Percentiles rank a stretch among this genome's conserved stretches.
phyloP scores from a whole-genome alignment of 2,797 vertebrate species.

The Morus bassanus region DNA sequence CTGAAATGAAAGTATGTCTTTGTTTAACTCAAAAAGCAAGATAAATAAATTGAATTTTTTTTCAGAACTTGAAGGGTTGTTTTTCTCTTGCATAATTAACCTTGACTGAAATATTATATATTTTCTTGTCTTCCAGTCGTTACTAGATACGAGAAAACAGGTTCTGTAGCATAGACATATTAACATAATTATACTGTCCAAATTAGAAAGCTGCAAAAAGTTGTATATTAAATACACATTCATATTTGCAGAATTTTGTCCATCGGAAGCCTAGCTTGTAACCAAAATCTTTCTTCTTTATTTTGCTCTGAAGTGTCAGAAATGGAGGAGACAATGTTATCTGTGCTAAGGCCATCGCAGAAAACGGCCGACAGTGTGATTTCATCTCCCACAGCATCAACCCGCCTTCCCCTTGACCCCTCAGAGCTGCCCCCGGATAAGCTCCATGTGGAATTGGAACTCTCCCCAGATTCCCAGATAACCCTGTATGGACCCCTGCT shows the following conservation, averaged over 20 bases:
- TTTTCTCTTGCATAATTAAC: slow-evolving; percentile 4
- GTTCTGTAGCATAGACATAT: not conserved
- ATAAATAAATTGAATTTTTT: not conserved
- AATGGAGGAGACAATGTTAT: slow-evolving; percentile 93
- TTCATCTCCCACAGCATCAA: slow-evolving; percentile 77
- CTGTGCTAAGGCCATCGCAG: slow-evolving; percentile 79
- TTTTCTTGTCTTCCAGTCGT: not conserved
- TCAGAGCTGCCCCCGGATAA: slow-evolving; percentile 91
- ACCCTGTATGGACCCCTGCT: slow-evolving; percentile 92
- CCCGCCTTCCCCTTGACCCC: slow-evolving; percentile 82
- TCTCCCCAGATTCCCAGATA: slow-evolving; percentile 94
- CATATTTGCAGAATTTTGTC: not conserved
- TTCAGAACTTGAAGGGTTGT: not conserved
- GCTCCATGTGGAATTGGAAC: slow-evolving; percentile 94
- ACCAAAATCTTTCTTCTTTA: not conserved
- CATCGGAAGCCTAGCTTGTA: not conserved
- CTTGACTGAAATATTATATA: not conserved
- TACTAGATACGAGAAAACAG: not conserved
- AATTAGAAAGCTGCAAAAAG: not conserved
- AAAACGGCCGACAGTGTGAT: slow-evolving; percentile 72
- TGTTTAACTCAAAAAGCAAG: slow-evolving; percentile 31
- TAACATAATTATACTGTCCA: not conserved
- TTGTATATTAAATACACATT: not conserved
- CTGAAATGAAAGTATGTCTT: not conserved
- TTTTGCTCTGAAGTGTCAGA: slow-evolving; percentile 84